Evolutionary conservation across 2,888 invertebrate genomes (phyloP).

Genomic region (Cotesia congregata): DNA sequence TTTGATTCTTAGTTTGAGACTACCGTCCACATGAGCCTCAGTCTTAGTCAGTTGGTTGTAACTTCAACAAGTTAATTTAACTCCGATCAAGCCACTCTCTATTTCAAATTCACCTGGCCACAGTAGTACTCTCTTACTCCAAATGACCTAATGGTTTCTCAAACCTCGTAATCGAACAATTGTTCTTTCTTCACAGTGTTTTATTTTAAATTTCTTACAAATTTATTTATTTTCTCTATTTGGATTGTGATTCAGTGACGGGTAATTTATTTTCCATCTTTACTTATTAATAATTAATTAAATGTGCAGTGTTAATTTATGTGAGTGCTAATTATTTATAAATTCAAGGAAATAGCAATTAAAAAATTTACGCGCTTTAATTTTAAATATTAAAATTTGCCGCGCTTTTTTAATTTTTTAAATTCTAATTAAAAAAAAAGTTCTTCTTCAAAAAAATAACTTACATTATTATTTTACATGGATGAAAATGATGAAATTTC

Average conservation of each 20-base stretch:
- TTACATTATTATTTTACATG: not conserved
- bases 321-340: not conserved
- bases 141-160: conserved; percentile 5
- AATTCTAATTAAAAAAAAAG: not conserved
- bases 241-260: not conserved
- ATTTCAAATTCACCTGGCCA: conserved; percentile 42
- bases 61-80: conserved; percentile 49
- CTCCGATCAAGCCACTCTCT: conserved; percentile 50
- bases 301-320: not conserved
- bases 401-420: not conserved
- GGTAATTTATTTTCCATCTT: not conserved
- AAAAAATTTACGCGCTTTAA: not conserved
- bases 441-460: not conserved
- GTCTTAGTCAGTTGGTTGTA: conserved; percentile 58
- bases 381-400: not conserved
- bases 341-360: not conserved
- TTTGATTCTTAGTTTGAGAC: conserved; percentile 54
- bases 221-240: not conserved
- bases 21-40: conserved; percentile 39
- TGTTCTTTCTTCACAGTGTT: not conserved
- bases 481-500: conserved; percentile 5
- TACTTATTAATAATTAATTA: not conserved
- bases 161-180: too few relatives aligned
- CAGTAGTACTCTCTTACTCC: not conserved
- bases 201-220: not conserved